phyloP scores from a whole-genome alignment of 2,113 vertebrate species.

The Verasper variegatus region DNA sequence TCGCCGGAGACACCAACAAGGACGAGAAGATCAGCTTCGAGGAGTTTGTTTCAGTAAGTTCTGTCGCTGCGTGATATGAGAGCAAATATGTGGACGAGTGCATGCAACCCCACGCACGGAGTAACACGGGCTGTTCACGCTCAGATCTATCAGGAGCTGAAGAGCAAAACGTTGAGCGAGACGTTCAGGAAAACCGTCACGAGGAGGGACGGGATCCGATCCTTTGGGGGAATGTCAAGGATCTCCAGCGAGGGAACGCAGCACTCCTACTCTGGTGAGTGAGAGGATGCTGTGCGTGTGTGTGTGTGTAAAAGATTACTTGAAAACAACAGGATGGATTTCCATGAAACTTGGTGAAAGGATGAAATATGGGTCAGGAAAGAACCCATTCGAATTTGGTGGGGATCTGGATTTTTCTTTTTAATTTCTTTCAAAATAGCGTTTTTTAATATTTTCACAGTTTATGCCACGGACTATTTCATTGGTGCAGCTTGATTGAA shows the following conservation, averaged over 20 bases:
- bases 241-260: conserved; percentile 96
- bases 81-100: background rate
- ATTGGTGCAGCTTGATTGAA: too few species aligned
- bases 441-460: too few species aligned
- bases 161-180: conserved; percentile 93
- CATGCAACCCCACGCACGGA: background rate
- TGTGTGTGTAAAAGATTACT: too few species aligned
- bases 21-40: conserved; percentile 96
- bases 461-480: background rate
- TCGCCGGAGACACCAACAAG: conserved; percentile 91
- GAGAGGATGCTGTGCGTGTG: background rate
- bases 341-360: too few species aligned
- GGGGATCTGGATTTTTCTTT: too few species aligned
- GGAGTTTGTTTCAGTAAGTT: conserved; percentile 93
- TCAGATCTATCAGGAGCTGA: conserved; percentile 94
- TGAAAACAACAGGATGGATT: too few species aligned
- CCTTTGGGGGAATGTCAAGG: conserved; percentile 91
- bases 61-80: background rate
- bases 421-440: too few species aligned
- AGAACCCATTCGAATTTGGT: too few species aligned
- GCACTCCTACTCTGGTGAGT: conserved; percentile 94
- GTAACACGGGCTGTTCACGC: conserved; percentile 2
- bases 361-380: too few species aligned
- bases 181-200: conserved; percentile 91
- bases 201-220: conserved; percentile 91